Evolutionary conservation across 2,888 invertebrate genomes (phyloP).

Genomic region (Pachymerium ferrugineum): DNA sequence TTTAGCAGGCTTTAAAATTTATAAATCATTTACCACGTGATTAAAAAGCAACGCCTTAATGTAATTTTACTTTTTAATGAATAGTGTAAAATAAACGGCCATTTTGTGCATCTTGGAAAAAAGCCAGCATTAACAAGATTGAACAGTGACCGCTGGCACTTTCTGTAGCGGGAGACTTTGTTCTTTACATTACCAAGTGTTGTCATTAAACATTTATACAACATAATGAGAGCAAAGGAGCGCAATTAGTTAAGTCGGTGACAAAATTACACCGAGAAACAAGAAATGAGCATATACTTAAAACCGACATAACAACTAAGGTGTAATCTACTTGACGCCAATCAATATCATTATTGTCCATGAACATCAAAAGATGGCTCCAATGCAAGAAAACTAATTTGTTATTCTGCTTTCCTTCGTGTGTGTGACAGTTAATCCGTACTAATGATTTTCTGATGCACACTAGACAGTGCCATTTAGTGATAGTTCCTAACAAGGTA

Average conservation of each 20-base stretch:
- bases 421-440: conserved; percentile 17
- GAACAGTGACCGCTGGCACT: conserved; percentile 24
- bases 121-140: conserved; percentile 24
- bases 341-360: conserved; percentile 20
- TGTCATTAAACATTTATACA: conserved; percentile 10
- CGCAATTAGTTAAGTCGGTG: conserved; percentile 22
- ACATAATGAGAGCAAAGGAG: conserved; percentile 2
- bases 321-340: conserved; percentile 10
- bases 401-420: background rate
- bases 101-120: background rate
- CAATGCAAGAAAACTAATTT: conserved; percentile 16
- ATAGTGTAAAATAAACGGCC: background rate
- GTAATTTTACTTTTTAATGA: background rate
- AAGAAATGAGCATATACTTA: background rate
- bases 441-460: conserved; percentile 23
- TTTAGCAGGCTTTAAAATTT: too few relatives aligned
- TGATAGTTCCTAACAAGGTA: conserved; percentile 22
- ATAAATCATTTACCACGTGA: too few relatives aligned
- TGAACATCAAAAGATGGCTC: conserved; percentile 18
- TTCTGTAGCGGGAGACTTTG: background rate
- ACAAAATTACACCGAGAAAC: conserved; percentile 1
- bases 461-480: conserved; percentile 14
- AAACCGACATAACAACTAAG: background rate
- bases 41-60: too few relatives aligned
- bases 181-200: conserved; percentile 1